Base-by-base conservation (phyloP, 2,797 vertebrate genomes). In the Acipenser transmontanus region DNA sequence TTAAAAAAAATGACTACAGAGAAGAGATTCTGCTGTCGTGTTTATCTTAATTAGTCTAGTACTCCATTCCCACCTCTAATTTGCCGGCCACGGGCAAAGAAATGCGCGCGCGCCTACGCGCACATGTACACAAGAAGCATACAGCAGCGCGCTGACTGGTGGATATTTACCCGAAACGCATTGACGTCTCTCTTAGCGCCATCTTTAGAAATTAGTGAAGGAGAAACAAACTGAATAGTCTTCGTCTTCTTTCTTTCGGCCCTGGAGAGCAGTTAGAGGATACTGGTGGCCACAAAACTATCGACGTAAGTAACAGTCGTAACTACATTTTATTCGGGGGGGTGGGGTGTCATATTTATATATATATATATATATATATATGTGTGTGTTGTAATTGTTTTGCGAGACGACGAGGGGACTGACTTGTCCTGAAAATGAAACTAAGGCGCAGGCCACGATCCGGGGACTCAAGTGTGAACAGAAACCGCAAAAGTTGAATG, bases 171-270 rank as follows among this genome's bases (percentile, higher is more conserved):
- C 70, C 54, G 10, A 73, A 77, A 75, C 69, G 68, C 78, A 64
- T 74, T 81, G 77, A 83, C 84, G 82, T 81, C 68, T 67, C 50
- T 34, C 60, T 72, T 67, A 80, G 84, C 87, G 87, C 87, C 88
- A 89, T 88, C 87, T 88, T 90, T 77, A 70, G 81, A 88, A 87
- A 84, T 82, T 70, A 78, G n/a, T 68, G 56, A 52, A 34, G 65
- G 66, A 11, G 66, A 51, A 61, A 54, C 6, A 61, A 61, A 57
- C 76, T 86, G 83, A 85, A 86, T 86, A 80, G 77, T 81, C 81
- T 72, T 79, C 72, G 1, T 57, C 57, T 65, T 76, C 60, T 66
- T 66, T 54, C 34, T 54, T 54, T 47, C 69, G 62, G 66, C 76
- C 66, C 69, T 8, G 20, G 52, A 77, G 14, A 66, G 50, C 68